phyloP scores from a whole-genome alignment of 92 coral and sea anemone species.

The Epizoanthus stellaris region DNA sequence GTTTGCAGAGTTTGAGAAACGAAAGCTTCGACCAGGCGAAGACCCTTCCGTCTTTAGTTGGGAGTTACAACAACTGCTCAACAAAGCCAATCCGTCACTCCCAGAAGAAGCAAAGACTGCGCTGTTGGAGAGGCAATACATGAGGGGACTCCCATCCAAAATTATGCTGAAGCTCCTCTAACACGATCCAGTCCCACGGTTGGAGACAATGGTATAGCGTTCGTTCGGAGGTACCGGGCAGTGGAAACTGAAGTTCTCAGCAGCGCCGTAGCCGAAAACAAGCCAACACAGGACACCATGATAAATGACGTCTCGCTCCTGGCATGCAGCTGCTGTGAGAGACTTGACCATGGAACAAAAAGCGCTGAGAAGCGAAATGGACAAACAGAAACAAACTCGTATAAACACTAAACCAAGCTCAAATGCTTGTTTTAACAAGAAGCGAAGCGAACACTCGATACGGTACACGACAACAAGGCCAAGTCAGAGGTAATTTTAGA shows the following conservation, averaged over 20 bases:
- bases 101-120: background rate
- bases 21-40: slow-evolving; percentile 25
- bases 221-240: background rate
- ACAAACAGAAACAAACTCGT: background rate
- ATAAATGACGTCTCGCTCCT: background rate
- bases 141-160: slow-evolving; percentile 18
- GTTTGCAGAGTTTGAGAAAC: slow-evolving; percentile 33
- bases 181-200: slow-evolving; percentile 36
- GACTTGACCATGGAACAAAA: slow-evolving; percentile 1
- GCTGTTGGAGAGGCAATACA: slow-evolving; percentile 42
- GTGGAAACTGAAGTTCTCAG: background rate
- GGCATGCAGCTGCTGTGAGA: slow-evolving; percentile 10
- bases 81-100: slow-evolving; percentile 29
- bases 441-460: background rate
- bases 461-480: background rate
- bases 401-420: background rate
- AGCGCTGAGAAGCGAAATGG: background rate
- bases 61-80: slow-evolving; percentile 37
- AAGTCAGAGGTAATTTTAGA: background rate
- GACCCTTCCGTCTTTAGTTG: slow-evolving; percentile 36
- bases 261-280: background rate
- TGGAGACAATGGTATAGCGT: slow-evolving; percentile 31
- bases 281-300: background rate
- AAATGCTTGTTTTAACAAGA: background rate
- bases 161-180: slow-evolving; percentile 33